These are phyloP conservation scores for Dryobotodes eremita DNA, from an alignment of 2,888 invertebrate genomes.

Conservation along the genomic window DNA sequence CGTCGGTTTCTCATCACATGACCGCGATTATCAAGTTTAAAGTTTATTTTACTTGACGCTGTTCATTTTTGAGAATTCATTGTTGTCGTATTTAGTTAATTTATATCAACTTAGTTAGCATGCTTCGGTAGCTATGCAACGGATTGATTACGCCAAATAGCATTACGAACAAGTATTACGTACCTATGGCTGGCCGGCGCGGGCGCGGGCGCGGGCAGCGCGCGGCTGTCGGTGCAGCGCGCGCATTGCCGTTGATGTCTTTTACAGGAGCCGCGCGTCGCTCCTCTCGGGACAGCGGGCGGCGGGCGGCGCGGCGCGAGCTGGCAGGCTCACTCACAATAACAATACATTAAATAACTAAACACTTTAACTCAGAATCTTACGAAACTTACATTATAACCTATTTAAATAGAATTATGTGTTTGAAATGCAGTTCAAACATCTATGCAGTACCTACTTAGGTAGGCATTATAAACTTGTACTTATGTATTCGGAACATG, in stretches of 20 bases:
- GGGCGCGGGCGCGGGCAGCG: no score
- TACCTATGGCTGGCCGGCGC: background rate
- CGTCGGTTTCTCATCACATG: slow-evolving; percentile 57
- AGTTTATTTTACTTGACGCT: slow-evolving; percentile 10
- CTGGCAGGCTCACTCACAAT: background rate
- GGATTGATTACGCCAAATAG: slow-evolving; percentile 17
- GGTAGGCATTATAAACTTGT: background rate
- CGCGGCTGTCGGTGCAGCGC: background rate
- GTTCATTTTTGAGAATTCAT: slow-evolving; percentile 48
- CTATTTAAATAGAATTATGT: background rate
- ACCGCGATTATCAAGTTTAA: slow-evolving; percentile 41
- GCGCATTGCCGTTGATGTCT: slow-evolving; percentile 42
- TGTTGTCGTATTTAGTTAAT: slow-evolving; percentile 48
- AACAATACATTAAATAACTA: background rate
- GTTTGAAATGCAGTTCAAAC: background rate
- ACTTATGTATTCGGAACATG: background rate
- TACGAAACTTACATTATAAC: background rate
- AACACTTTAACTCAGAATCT: background rate
- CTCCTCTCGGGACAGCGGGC: background rate
- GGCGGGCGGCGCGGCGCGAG: no score
- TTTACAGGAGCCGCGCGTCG: slow-evolving; percentile 26
- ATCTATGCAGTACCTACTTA: background rate
- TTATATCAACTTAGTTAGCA: slow-evolving; percentile 26
- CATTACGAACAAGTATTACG: background rate
- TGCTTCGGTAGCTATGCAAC: slow-evolving; percentile 22